Evolutionary conservation across 2,888 invertebrate genomes (phyloP).

Genomic region (Pinctada fucata): DNA sequence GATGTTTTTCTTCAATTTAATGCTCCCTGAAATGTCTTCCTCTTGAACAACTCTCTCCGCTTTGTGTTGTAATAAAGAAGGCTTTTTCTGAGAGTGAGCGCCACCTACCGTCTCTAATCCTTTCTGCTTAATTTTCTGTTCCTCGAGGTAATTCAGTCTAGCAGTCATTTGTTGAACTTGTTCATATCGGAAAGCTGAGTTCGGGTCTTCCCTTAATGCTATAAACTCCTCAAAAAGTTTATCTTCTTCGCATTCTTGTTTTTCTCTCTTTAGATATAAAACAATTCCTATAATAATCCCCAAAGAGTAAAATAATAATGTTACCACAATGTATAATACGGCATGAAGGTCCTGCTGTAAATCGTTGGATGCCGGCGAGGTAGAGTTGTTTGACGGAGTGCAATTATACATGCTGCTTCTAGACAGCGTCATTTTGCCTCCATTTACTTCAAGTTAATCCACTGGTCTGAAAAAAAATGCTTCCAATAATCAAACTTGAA

Average conservation of each 20-base stretch:
- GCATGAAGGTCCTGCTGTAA: slow-evolving; percentile 53
- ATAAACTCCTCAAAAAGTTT: slow-evolving; percentile 73
- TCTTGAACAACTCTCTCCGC: background rate
- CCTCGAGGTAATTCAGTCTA: slow-evolving; percentile 30
- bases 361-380: background rate
- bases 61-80: slow-evolving; percentile 5
- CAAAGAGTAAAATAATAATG: slow-evolving; percentile 67
- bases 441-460: background rate
- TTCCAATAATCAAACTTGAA: no score
- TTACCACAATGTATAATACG: slow-evolving; percentile 71
- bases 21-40: background rate
- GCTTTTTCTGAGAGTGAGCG: background rate
- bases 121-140: slow-evolving; percentile 21
- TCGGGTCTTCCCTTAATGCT: slow-evolving; percentile 53
- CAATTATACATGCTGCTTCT: slow-evolving; percentile 12
- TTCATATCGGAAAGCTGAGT: slow-evolving; percentile 22
- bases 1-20: background rate
- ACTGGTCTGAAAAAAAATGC: slow-evolving; percentile 15
- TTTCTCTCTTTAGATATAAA: slow-evolving; percentile 66
- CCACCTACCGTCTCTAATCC: background rate
- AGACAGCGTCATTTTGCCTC: slow-evolving; percentile 8
- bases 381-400: slow-evolving; percentile 3
- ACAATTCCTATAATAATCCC: slow-evolving; percentile 69
- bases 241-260: slow-evolving; percentile 71
- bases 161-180: slow-evolving; percentile 43